A percentile compares a stretch with the other conserved stretches of the same genome.
phyloP scores from a whole-genome alignment of 2,113 vertebrate genomes.

The Prochilodus magdalenae region DNA sequence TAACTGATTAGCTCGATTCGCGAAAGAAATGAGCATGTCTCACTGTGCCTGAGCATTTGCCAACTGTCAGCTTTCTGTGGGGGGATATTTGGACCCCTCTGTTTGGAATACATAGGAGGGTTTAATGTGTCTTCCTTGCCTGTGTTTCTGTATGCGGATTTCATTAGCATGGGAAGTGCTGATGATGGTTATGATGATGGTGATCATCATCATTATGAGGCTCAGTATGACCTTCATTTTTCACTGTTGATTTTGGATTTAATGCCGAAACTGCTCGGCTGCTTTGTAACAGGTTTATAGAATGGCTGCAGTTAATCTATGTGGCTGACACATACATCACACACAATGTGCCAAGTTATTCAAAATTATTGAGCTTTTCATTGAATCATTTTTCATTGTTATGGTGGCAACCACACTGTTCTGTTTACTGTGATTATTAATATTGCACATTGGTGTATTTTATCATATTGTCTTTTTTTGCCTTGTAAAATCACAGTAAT shows the following conservation, averaged over 20 bases:
- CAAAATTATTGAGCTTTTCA: no score
- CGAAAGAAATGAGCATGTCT: slow-evolving; percentile 33
- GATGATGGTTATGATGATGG: background rate
- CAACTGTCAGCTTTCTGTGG: slow-evolving; percentile 42
- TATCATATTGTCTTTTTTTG: no score
- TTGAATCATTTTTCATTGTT: no score
- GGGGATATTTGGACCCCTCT: slow-evolving; percentile 33
- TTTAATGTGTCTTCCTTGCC: background rate
- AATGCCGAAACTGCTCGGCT: background rate
- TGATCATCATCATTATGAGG: background rate
- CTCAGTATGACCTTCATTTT: slow-evolving; percentile 2
- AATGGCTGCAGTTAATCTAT: background rate
- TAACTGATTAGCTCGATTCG: slow-evolving; percentile 54
- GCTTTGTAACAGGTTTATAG: background rate
- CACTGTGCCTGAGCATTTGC: slow-evolving; percentile 21
- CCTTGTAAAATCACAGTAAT: no score
- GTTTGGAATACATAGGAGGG: background rate
- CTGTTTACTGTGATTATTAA: no score
- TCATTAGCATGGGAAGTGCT: slow-evolving; percentile 15
- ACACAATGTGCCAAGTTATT: no score
- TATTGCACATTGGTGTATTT: no score
- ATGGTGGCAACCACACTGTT: no score
- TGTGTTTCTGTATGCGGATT: background rate
- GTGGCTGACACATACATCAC: background rate
- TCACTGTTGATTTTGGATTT: background rate